These are phyloP conservation scores for Drosophila obscura DNA, from an alignment of 1,140 invertebrate species.

Conservation along the genomic window DNA sequence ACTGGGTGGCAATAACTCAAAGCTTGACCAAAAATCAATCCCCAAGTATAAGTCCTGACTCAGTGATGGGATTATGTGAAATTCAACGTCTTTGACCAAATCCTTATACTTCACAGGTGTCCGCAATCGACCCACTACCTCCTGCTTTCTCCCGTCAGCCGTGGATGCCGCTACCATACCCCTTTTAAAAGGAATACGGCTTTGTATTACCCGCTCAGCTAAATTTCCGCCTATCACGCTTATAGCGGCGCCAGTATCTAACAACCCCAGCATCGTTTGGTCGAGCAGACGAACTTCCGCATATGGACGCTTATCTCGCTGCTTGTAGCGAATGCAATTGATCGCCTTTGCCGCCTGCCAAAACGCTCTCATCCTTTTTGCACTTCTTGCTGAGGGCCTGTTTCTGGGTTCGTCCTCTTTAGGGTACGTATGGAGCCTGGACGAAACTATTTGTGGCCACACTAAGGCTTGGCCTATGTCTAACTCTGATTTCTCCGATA, in stretches of 20 bases:
- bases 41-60: slow-evolving; percentile 11
- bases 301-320: slow-evolving; percentile 4
- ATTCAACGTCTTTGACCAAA: neutral
- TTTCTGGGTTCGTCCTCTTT: too few relatives aligned
- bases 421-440: too few relatives aligned
- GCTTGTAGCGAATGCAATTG: neutral
- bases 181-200: too few relatives aligned
- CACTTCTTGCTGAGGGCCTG: neutral
- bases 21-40: neutral
- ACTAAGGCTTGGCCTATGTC: too few relatives aligned
- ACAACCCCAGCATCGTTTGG: neutral
- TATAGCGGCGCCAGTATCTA: slow-evolving; percentile 2
- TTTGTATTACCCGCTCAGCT: neutral
- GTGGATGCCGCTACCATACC: neutral
- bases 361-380: neutral
- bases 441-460: too few relatives aligned
- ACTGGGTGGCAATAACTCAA: neutral
- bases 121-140: neutral
- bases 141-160: neutral
- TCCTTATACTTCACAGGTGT: neutral
- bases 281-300: neutral
- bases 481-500: neutral
- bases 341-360: neutral
- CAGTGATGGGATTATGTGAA: neutral
- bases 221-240: slow-evolving; percentile 3